Conservation (phyloP, 2,797 vertebrate genomes). For the Morelia viridis region DNA sequence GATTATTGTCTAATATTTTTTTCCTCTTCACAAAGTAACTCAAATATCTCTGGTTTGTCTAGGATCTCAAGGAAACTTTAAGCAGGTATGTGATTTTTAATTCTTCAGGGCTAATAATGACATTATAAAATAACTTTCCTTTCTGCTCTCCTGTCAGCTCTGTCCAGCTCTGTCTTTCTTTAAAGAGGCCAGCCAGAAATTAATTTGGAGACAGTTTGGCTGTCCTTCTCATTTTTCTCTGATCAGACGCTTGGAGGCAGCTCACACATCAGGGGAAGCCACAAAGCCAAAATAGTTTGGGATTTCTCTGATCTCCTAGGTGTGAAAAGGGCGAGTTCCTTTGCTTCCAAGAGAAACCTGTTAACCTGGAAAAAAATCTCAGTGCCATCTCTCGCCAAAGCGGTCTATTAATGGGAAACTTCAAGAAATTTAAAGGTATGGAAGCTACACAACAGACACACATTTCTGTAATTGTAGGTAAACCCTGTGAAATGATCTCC, state of each 20-base stretch:
- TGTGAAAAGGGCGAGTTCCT: neutral
- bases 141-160: neutral
- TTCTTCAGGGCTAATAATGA: neutral
- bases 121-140: neutral
- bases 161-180: too few relatives aligned
- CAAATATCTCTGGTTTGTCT: neutral
- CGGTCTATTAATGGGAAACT: neutral
- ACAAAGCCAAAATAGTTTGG: neutral
- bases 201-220: neutral
- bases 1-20: neutral
- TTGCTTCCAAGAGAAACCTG: neutral
- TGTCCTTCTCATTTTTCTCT: neutral
- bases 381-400: neutral
- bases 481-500: neutral
- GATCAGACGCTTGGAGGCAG: neutral
- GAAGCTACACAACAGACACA: neutral
- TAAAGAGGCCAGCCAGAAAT: neutral
- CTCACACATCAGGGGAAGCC: neutral
- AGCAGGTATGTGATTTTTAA: constrained; percentile 21
- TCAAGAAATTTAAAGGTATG: constrained; percentile 23
- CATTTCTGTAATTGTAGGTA: neutral
- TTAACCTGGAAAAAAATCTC: neutral
- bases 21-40: neutral
- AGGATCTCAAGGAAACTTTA: constrained; percentile 17
- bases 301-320: neutral